Conservation (phyloP, 2,888 invertebrate genomes). For the Chaetogeoica ovagalla region DNA sequence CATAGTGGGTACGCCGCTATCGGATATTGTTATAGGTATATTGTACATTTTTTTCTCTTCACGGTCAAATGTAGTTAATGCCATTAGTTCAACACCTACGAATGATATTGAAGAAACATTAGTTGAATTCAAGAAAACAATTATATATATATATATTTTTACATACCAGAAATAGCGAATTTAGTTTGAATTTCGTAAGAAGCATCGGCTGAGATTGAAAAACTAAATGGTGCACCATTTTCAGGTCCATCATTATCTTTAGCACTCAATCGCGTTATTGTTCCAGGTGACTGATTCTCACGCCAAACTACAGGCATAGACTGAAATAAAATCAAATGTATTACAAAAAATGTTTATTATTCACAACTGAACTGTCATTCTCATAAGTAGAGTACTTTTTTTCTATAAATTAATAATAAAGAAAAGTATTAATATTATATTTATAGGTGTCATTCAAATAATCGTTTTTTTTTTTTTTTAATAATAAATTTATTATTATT, state of each 20-base stretch:
- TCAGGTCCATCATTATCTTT: constrained; percentile 79
- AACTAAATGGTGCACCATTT: constrained; percentile 85
- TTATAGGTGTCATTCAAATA: background rate
- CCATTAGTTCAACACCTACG: constrained; percentile 69
- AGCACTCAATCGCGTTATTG: constrained; percentile 69
- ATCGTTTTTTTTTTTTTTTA: background rate
- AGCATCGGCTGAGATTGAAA: constrained; percentile 69
- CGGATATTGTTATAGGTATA: constrained; percentile 86
- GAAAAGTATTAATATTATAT: background rate
- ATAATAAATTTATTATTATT: background rate
- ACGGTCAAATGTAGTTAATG: constrained; percentile 79
- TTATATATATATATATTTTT: background rate
- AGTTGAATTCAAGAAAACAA: background rate
- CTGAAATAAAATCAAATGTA: constrained; percentile 58
- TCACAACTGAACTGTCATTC: background rate
- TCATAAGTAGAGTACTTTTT: background rate
- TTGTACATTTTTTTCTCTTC: constrained; percentile 84
- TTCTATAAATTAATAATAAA: background rate
- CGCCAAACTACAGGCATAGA: constrained; percentile 81
- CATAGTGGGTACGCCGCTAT: constrained; percentile 74
- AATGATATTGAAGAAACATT: background rate
- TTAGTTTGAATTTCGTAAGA: constrained; percentile 71
- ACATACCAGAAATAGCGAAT: constrained; percentile 71
- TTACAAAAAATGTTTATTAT: constrained; percentile 7
- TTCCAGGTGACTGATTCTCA: constrained; percentile 74